Conservation (phyloP, 1,140 invertebrate species). For the Drosophila nigrodunni region DNA sequence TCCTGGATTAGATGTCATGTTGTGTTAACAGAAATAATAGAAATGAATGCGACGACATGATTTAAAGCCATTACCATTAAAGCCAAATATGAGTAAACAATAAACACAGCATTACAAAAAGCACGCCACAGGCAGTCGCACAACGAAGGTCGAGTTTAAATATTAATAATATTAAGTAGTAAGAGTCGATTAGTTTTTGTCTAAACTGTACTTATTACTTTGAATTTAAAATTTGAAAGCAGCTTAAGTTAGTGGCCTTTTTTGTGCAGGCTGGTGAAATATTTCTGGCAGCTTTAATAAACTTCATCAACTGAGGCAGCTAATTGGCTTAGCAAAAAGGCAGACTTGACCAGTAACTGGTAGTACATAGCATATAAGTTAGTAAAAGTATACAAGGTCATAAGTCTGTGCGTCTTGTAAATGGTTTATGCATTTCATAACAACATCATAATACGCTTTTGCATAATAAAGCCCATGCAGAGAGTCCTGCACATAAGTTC, state of each 20-base stretch:
- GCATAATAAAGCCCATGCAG: neutral
- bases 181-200: too few species aligned
- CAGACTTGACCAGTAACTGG: neutral
- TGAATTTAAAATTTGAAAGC: too few species aligned
- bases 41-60: constrained; percentile 50
- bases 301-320: neutral
- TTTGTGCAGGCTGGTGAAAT: neutral
- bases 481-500: neutral
- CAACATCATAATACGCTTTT: constrained; percentile 1
- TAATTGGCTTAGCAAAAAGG: neutral
- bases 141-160: constrained; percentile 1
- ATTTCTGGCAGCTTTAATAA: neutral
- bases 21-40: constrained; percentile 46
- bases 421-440: constrained; percentile 10
- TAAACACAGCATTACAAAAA: neutral
- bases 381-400: neutral
- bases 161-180: neutral
- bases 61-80: constrained; percentile 41
- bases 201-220: too few species aligned
- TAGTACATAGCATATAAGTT: neutral
- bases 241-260: too few species aligned
- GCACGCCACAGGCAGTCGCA: neutral
- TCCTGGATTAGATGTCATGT: constrained; percentile 47
- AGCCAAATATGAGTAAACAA: constrained; percentile 14
- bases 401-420: neutral